Conservation (phyloP, 2,888 invertebrate genomes). For the Oscheius myriophilus region DNA sequence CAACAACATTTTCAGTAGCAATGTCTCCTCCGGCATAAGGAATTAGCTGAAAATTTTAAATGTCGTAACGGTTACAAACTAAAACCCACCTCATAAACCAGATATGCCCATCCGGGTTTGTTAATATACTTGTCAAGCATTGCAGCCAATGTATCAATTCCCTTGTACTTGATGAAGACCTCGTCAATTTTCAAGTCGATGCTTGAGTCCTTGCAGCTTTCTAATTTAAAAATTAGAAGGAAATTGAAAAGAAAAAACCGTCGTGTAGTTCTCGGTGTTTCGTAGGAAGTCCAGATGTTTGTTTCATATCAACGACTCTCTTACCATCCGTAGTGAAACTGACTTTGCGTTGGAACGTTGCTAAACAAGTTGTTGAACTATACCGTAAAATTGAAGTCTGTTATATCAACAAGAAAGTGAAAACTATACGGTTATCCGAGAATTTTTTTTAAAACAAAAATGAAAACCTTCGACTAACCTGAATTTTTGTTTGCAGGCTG, state of each 20-base stretch:
- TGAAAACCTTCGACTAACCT: not conserved
- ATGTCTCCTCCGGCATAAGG: slow-evolving; percentile 33
- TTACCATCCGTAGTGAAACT: too few relatives aligned
- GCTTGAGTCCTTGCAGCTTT: slow-evolving; percentile 40
- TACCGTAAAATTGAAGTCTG: too few relatives aligned
- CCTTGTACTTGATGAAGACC: slow-evolving; percentile 39
- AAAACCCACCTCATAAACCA: slow-evolving; percentile 43
- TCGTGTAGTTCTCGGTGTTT: slow-evolving; percentile 4
- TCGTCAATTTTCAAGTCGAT: slow-evolving; percentile 37
- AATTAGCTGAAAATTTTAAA: slow-evolving; percentile 41
- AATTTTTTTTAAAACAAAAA: too few relatives aligned
- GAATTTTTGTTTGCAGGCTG: slow-evolving; percentile 23
- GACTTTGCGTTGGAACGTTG: too few relatives aligned
- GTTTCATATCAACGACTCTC: not conserved
- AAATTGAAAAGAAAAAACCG: not conserved
- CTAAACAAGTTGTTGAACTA: too few relatives aligned
- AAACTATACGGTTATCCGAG: too few relatives aligned
- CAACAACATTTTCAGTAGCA: slow-evolving; percentile 40
- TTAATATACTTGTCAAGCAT: slow-evolving; percentile 45
- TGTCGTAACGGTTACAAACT: too few relatives aligned
- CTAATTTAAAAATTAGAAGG: slow-evolving; percentile 21
- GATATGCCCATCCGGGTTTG: slow-evolving; percentile 51
- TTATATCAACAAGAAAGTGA: not conserved
- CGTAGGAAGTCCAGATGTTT: not conserved
- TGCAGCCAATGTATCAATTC: slow-evolving; percentile 37